phyloP scores from a whole-genome alignment of 2,113 vertebrate species.

The Trinectes maculatus region DNA sequence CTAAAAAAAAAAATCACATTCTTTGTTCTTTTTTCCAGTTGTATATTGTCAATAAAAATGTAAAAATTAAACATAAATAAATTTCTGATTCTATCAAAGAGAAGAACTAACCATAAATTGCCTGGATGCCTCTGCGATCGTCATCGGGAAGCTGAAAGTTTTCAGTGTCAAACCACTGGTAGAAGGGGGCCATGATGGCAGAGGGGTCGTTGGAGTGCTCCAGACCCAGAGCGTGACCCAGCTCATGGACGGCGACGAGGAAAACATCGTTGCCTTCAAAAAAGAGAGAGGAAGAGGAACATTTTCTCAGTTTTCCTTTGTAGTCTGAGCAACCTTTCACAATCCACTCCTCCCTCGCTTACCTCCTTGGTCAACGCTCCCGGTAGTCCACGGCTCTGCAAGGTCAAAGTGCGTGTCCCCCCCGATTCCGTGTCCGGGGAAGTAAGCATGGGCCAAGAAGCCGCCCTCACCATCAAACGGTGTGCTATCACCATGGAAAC shows the following conservation, averaged over 20 bases:
- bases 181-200: slow-evolving; percentile 94
- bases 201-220: slow-evolving; percentile 90
- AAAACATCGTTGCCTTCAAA: slow-evolving; percentile 89
- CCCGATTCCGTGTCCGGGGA: slow-evolving; percentile 89
- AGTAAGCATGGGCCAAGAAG: slow-evolving; percentile 93
- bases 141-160: slow-evolving; percentile 90
- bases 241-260: slow-evolving; percentile 90
- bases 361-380: slow-evolving; percentile 87
- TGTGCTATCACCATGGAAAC: slow-evolving; percentile 92
- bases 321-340: background rate
- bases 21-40: too few species aligned
- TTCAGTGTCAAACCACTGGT: slow-evolving; percentile 93
- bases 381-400: slow-evolving; percentile 90
- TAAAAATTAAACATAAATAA: too few species aligned
- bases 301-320: background rate
- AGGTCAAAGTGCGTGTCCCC: slow-evolving; percentile 94
- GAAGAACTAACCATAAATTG: slow-evolving; percentile 85
- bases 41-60: too few species aligned
- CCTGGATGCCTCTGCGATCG: slow-evolving; percentile 89
- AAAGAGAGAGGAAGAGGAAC: background rate
- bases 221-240: slow-evolving; percentile 91
- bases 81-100: too few species aligned
- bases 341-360: slow-evolving; percentile 40
- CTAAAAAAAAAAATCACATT: too few species aligned
- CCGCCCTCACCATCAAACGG: slow-evolving; percentile 92